A percentile compares a stretch with the other conserved stretches of the same genome.
Evolutionary conservation across 2,888 invertebrate genomes (phyloP).

Genomic region (Abscondita cerata): DNA sequence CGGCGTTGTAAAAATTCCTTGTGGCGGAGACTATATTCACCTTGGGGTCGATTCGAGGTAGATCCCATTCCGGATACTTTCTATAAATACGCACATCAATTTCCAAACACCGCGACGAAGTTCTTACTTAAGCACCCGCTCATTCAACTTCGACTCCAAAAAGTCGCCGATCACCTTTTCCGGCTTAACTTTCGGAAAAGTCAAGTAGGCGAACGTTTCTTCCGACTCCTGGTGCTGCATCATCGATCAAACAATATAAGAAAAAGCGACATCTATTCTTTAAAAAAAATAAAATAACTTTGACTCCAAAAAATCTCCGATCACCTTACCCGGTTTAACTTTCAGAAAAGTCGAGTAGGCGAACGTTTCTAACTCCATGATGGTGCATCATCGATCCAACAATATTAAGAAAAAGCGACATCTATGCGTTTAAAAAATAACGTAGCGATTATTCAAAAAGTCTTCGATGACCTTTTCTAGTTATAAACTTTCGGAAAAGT

Average conservation of each 20-base stretch:
- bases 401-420: neutral
- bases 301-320: slow-evolving; percentile 11
- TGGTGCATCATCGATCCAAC: slow-evolving; percentile 6
- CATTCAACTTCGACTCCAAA: slow-evolving; percentile 17
- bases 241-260: neutral
- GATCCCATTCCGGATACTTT: slow-evolving; percentile 23
- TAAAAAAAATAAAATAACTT: no score
- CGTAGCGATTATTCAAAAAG: no score
- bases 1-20: slow-evolving; percentile 4
- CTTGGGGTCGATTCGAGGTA: slow-evolving; percentile 14
- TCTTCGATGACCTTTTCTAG: no score
- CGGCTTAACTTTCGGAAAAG: slow-evolving; percentile 18
- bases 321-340: slow-evolving; percentile 15
- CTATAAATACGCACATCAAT: neutral
- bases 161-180: slow-evolving; percentile 19
- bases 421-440: no score
- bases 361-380: slow-evolving; percentile 14
- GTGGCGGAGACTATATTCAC: slow-evolving; percentile 1
- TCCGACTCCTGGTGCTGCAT: slow-evolving; percentile 6
- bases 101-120: neutral
- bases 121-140: slow-evolving; percentile 3
- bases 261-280: neutral
- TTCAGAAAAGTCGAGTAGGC: slow-evolving; percentile 14
- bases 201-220: slow-evolving; percentile 13
- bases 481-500: no score